These are phyloP conservation scores for Drosophila affinis DNA, from an alignment of 2,888 invertebrate genomes.

Conservation along the genomic window DNA sequence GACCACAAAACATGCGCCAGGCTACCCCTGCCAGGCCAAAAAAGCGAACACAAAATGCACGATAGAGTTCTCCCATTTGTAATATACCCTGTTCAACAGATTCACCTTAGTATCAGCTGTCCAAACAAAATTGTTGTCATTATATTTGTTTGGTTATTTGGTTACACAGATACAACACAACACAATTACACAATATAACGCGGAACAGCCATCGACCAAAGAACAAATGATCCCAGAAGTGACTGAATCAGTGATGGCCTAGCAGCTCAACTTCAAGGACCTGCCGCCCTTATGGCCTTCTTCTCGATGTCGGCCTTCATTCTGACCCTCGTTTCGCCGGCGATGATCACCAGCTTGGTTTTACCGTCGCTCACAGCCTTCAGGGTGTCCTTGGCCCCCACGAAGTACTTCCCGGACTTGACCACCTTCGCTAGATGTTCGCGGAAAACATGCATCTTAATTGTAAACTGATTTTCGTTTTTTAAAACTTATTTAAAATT, in stretches of 20 bases:
- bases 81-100: neutral
- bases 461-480: neutral
- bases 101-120: neutral
- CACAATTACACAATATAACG: neutral
- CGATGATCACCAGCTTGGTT: neutral
- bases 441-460: neutral
- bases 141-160: neutral
- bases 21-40: conserved; percentile 42
- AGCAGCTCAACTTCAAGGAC: neutral
- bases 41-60: neutral
- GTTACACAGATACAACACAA: neutral
- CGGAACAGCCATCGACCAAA: neutral
- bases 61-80: neutral
- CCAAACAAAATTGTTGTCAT: neutral
- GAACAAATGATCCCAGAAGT: neutral
- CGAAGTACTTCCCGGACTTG: neutral
- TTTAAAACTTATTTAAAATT: neutral
- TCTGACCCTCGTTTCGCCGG: neutral
- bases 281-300: neutral
- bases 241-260: neutral
- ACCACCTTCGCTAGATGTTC: neutral
- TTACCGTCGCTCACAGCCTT: neutral
- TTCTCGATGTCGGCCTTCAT: neutral
- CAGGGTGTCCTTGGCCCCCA: neutral
- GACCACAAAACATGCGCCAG: conserved; percentile 73